Conservation (phyloP, 2,113 vertebrate species). For the Columba janthina region DNA sequence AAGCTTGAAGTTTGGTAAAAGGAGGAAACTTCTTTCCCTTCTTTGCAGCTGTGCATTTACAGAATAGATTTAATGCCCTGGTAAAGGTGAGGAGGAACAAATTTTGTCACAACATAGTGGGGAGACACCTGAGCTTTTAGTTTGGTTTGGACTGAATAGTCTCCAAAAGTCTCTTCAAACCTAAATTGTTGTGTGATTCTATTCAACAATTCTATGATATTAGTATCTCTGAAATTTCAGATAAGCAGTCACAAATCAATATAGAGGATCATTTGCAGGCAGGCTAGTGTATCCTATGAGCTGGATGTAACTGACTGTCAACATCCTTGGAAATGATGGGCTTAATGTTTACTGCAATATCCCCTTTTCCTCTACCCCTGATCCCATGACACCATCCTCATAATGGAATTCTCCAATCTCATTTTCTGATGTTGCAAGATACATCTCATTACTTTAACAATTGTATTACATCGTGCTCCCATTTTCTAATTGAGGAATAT, state of each 20-base stretch:
- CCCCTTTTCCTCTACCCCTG: background rate
- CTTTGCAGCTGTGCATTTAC: background rate
- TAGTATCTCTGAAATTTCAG: background rate
- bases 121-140: background rate
- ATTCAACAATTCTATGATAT: background rate
- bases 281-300: background rate
- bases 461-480: background rate
- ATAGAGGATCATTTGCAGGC: background rate
- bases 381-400: background rate
- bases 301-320: background rate
- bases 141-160: background rate
- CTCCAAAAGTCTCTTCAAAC: background rate
- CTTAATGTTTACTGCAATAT: background rate
- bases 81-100: background rate
- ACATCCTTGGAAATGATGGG: background rate
- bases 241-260: background rate
- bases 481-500: background rate
- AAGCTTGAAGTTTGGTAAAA: background rate
- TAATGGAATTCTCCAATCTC: background rate
- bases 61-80: background rate
- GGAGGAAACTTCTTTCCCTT: background rate
- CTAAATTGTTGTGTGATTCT: background rate
- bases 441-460: background rate
- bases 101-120: background rate
- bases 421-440: background rate